phyloP scores from a whole-genome alignment of 1,140 invertebrate genomes.

The Uloborus diversus region DNA sequence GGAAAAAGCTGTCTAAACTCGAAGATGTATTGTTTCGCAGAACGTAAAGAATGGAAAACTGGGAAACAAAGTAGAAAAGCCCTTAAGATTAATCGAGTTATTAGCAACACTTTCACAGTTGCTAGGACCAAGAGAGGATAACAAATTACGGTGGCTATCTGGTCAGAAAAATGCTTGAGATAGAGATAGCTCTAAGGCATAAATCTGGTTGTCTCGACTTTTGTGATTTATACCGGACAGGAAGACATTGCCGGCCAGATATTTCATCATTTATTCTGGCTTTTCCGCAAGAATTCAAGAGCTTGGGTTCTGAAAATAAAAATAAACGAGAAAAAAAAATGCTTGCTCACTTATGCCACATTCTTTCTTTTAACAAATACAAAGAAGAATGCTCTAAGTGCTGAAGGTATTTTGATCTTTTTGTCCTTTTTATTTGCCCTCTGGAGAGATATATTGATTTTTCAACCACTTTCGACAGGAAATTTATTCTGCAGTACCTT shows the following conservation, averaged over 20 bases:
- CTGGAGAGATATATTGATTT: slow-evolving; percentile 46
- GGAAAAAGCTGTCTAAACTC: too few species aligned
- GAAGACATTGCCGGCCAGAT: slow-evolving; percentile 45
- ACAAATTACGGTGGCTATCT: slow-evolving; percentile 46
- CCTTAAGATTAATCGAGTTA: slow-evolving; percentile 47
- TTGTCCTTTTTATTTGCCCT: slow-evolving; percentile 18
- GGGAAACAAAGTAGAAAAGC: not conserved
- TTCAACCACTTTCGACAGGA: slow-evolving; percentile 49
- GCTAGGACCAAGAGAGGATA: slow-evolving; percentile 24
- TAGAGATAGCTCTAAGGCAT: slow-evolving; percentile 29
- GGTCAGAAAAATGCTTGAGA: slow-evolving; percentile 52
- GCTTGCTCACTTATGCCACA: slow-evolving; percentile 9
- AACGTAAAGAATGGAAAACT: slow-evolving; percentile 45
- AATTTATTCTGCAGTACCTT: slow-evolving; percentile 41
- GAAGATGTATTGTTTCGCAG: slow-evolving; percentile 28
- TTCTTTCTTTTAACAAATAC: slow-evolving; percentile 38
- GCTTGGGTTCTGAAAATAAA: slow-evolving; percentile 12
- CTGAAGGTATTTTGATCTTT: slow-evolving; percentile 43
- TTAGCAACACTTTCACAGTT: slow-evolving; percentile 52
- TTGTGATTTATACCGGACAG: slow-evolving; percentile 44
- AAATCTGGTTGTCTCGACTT: slow-evolving; percentile 41
- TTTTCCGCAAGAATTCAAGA: slow-evolving; percentile 45
- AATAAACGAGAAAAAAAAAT: slow-evolving; percentile 26
- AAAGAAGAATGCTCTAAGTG: slow-evolving; percentile 46
- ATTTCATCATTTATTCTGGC: slow-evolving; percentile 41